Evolutionary conservation across 2,888 invertebrate species (phyloP), one percentile per base, ranked within the genome.

Genomic region (Agonopterix subpropinquella): DNA sequence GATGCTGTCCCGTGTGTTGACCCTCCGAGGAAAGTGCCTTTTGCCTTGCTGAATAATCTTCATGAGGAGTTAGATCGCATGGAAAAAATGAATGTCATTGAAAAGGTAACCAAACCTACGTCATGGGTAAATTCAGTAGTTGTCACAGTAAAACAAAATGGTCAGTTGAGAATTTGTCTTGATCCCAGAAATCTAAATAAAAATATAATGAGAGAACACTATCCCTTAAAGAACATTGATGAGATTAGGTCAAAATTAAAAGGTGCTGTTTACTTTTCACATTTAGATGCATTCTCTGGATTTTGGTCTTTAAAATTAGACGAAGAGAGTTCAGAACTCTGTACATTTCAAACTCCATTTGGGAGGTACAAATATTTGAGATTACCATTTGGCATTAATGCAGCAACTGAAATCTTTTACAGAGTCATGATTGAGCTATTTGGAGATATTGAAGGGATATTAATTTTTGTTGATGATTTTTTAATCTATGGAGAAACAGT

Each of bases 341-440:
- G 47, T 4, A 51, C 51, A 8, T 51, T 47, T 44, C 47, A 47
- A 47, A 50, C 47, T 9, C 47, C 50, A 10, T 50, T 50, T 44
- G 50, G 50, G 1, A 44, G 37, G n/a, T 47, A 51, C 35, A 11
- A 42, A 13, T 51, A 47, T 47, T 28, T 10, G 35, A 11, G 35
- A 2, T 42, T 51, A 1, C 51, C 51, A 11, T 51, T 51, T 43
- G 47, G 47, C 9, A 43, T 47, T 36, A 43, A 36, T 4, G 43
- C 47, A 15, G 11, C 47, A 9, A 43, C 43, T 7, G 36, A 43
- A 5, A 18, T 18, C 18, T 47, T 47, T 47, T 43, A 47, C 54
- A 36, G 11, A 11, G 11, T 13, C 11, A 37, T 45, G 37, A 5
- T 8, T 5, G 36, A 36, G 4, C 2, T 45, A 1, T 7, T 45